Conservation (phyloP, 2,797 vertebrate genomes). For the Graptemys geographica region DNA sequence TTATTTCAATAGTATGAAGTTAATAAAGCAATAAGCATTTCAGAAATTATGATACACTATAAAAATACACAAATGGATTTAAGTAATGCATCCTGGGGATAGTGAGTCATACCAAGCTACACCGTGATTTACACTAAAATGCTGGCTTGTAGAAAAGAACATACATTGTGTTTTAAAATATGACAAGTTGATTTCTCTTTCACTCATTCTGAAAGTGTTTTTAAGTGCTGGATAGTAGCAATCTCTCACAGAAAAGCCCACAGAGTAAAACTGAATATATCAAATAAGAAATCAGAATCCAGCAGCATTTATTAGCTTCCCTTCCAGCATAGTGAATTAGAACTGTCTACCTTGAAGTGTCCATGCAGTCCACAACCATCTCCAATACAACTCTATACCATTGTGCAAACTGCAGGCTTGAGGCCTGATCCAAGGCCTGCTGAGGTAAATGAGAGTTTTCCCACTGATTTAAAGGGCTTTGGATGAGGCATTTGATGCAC, state of each 20-base stretch:
- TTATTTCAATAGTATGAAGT: background rate
- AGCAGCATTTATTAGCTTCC: conserved; percentile 16
- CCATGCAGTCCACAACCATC: background rate
- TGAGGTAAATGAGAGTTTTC: background rate
- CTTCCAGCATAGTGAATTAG: conserved; percentile 57
- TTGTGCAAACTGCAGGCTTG: background rate
- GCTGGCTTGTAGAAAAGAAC: conserved; percentile 34
- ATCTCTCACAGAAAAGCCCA: conserved; percentile 9
- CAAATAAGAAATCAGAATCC: conserved; percentile 48
- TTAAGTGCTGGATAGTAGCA: conserved; percentile 8
- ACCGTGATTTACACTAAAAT: conserved; percentile 43
- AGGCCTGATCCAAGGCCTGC: background rate
- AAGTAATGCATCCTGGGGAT: conserved; percentile 26
- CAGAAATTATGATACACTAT: conserved; percentile 20
- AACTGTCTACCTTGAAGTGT: conserved; percentile 40
- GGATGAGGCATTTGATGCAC: background rate
- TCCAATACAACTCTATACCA: background rate
- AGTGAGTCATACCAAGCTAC: conserved; percentile 40
- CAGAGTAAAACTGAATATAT: background rate
- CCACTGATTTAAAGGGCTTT: background rate
- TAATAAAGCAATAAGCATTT: conserved; percentile 25
- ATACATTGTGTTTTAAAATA: conserved; percentile 43
- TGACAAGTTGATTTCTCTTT: conserved; percentile 30
- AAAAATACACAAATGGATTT: conserved; percentile 25
- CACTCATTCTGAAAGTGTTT: conserved; percentile 17